Evolutionary conservation across 2,797 vertebrate genomes (phyloP).

Genomic region (Brachymystax lenok): DNA sequence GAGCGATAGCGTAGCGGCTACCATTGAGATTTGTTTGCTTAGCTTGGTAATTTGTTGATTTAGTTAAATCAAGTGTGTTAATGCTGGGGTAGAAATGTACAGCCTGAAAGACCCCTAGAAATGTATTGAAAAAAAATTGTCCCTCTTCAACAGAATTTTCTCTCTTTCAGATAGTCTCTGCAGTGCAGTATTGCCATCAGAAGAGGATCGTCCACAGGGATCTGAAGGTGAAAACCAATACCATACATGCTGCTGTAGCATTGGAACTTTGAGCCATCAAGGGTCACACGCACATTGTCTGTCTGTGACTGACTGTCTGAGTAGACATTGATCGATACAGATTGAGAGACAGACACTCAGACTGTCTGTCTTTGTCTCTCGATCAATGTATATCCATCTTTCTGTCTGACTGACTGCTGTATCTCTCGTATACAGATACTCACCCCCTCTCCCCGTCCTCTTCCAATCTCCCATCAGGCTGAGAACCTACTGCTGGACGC

Average conservation of each 20-base stretch:
- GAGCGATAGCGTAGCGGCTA: too few relatives aligned
- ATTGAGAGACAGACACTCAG: too few relatives aligned
- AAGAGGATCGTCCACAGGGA: slow-evolving; percentile 89
- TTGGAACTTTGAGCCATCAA: neutral
- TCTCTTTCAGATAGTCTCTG: slow-evolving; percentile 84
- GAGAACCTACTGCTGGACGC: slow-evolving; percentile 92
- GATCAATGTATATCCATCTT: neutral
- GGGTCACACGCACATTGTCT: neutral
- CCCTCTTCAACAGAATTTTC: neutral
- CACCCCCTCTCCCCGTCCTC: neutral
- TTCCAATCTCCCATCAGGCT: slow-evolving; percentile 70
- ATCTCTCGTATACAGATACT: neutral
- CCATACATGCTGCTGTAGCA: neutral
- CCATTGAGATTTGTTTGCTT: too few relatives aligned
- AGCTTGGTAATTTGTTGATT: neutral
- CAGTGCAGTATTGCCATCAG: slow-evolving; percentile 89
- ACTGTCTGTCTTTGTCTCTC: neutral
- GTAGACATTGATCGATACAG: too few relatives aligned
- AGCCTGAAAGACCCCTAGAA: neutral
- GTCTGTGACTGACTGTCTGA: too few relatives aligned
- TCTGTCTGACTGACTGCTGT: neutral
- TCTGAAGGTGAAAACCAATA: slow-evolving; percentile 78
- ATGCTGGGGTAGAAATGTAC: too few relatives aligned
- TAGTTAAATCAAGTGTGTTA: neutral
- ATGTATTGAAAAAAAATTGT: neutral